Evolutionary conservation across 2,113 vertebrate genomes (phyloP).

Genomic region (Xiphias gladius): DNA sequence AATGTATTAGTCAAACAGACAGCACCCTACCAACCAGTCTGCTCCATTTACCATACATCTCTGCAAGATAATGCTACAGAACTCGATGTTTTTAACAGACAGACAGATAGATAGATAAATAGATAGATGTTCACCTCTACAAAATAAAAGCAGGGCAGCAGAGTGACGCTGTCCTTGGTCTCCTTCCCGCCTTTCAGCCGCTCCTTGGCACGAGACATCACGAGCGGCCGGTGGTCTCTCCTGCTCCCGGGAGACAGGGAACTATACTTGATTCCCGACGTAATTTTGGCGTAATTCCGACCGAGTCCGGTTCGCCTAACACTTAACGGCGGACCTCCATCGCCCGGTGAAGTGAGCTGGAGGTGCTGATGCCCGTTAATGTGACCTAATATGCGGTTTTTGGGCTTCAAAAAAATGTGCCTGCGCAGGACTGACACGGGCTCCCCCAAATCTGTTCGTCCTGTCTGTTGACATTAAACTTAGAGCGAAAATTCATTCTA

Average conservation of each 20-base stretch:
- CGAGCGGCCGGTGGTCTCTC: constrained; percentile 71
- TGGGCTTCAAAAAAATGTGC: not conserved
- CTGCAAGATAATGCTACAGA: not conserved
- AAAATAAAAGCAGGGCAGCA: constrained; percentile 81
- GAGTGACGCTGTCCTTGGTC: constrained; percentile 81
- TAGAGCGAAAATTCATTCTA: not conserved
- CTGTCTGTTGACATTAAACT: constrained; percentile 2
- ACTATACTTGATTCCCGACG: constrained; percentile 78
- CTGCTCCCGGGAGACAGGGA: constrained; percentile 76
- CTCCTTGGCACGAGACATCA: constrained; percentile 78
- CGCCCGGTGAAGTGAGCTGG: not conserved
- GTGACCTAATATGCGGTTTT: constrained; percentile 19
- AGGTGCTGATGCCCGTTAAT: not conserved
- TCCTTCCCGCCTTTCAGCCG: constrained; percentile 78
- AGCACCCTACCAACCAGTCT: constrained; percentile 5
- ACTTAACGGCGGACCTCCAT: constrained; percentile 41
- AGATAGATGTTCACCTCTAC: constrained; percentile 73
- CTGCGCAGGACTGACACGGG: not conserved
- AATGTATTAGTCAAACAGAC: not conserved
- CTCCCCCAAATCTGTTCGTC: not conserved
- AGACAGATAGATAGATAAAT: constrained; percentile 53
- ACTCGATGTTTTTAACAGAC: not conserved
- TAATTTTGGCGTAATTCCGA: constrained; percentile 71
- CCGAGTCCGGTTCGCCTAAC: constrained; percentile 1
- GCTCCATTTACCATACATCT: not conserved